Percentiles rank a stretch among this genome's conserved stretches.
phyloP scores from a whole-genome alignment of 2,797 vertebrate genomes.

The Sternarchorhynchus goeldii region DNA sequence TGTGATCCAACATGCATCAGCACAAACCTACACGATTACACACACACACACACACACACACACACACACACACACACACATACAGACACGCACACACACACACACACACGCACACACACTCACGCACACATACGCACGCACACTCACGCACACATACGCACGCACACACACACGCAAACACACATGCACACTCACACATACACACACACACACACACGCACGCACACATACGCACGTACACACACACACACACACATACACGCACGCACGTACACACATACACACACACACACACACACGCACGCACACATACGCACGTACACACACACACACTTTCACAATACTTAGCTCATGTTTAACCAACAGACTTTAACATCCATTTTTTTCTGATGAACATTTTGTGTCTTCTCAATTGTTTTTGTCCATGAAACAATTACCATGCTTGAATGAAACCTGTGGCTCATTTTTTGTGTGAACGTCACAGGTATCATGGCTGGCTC shows the following conservation, averaged over 20 bases:
- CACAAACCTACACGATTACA: conserved; percentile 40
- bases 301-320: too few relatives aligned
- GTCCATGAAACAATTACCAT: neutral
- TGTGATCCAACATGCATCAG: conserved; percentile 38
- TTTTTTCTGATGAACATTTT: neutral
- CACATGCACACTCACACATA: too few relatives aligned
- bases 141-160: too few relatives aligned
- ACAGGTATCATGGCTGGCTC: conserved; percentile 98
- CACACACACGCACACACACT: too few relatives aligned
- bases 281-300: conserved; percentile 15
- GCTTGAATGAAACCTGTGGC: neutral
- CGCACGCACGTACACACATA: neutral
- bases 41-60: neutral
- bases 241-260: neutral
- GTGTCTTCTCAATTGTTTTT: neutral
- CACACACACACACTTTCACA: neutral
- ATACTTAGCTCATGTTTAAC: neutral
- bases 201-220: neutral
- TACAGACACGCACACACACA: neutral
- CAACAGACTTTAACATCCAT: neutral
- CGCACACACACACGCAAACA: too few relatives aligned
- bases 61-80: conserved; percentile 5
- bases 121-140: too few relatives aligned
- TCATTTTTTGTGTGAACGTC: conserved; percentile 15
- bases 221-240: conserved; percentile 22